Percentiles rank a stretch among this genome's conserved stretches.
phyloP scores from a whole-genome alignment of 2,113 vertebrate genomes.

The Rhinichthys klamathensis region DNA sequence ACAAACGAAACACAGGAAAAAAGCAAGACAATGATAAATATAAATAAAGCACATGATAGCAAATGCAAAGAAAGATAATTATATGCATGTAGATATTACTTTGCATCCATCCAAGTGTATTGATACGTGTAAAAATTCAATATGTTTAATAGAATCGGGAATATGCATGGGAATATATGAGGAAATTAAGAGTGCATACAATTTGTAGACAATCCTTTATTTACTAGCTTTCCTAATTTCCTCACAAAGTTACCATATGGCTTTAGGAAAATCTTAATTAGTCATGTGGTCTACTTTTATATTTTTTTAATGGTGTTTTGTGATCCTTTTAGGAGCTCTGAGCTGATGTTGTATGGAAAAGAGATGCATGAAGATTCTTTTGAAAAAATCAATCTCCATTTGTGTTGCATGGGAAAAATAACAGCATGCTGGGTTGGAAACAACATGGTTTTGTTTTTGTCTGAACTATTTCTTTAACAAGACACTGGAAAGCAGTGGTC shows the following conservation, averaged over 20 bases:
- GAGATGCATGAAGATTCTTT: not conserved
- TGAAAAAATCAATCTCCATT: not conserved
- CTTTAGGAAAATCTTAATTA: not conserved
- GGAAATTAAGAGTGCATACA: not conserved
- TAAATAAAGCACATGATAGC: not conserved
- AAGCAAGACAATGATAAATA: not conserved
- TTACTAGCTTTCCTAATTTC: not conserved
- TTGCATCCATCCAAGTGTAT: too few species aligned
- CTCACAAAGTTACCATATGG: not conserved
- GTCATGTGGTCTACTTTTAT: not conserved
- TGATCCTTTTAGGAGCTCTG: not conserved
- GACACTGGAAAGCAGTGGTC: not conserved
- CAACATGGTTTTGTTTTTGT: not conserved
- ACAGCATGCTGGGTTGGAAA: not conserved
- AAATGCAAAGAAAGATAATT: too few species aligned
- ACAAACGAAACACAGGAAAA: not conserved
- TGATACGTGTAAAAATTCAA: too few species aligned
- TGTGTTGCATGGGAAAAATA: not conserved
- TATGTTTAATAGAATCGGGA: not conserved
- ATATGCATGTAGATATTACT: too few species aligned
- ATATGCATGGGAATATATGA: too few species aligned
- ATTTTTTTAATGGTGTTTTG: not conserved
- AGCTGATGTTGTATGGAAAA: not conserved
- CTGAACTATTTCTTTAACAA: not conserved
- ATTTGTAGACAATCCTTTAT: not conserved